Percentiles rank a stretch among this genome's conserved stretches.
Evolutionary conservation across 2,888 invertebrate genomes (phyloP).

Genomic region (Galerucella nymphaeae): DNA sequence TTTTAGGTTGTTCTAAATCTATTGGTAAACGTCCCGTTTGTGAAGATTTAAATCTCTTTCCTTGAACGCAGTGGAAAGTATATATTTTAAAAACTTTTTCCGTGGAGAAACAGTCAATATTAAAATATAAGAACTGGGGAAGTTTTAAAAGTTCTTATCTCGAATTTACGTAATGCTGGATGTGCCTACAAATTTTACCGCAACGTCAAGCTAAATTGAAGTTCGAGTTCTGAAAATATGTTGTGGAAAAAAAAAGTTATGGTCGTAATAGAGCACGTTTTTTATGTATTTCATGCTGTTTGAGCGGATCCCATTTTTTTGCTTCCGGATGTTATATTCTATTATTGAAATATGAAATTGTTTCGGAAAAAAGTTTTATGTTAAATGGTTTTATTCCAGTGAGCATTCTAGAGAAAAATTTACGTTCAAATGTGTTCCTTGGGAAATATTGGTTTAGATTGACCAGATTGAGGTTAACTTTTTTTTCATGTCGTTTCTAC

Average conservation of each 20-base stretch:
- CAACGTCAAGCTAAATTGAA: constrained; percentile 28
- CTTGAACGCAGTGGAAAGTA: background rate
- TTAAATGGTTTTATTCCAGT: background rate
- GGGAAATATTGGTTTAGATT: background rate
- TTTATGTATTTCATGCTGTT: constrained; percentile 14
- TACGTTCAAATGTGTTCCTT: background rate
- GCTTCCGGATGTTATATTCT: constrained; percentile 22
- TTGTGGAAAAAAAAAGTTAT: constrained; percentile 20
- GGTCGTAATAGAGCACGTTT: constrained; percentile 11
- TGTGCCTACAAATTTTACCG: constrained; percentile 32
- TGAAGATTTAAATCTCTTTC: background rate
- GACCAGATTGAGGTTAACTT: background rate
- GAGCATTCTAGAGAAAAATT: background rate
- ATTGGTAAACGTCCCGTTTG: too few relatives aligned
- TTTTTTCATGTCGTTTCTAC: too few relatives aligned
- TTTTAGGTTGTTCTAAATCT: too few relatives aligned
- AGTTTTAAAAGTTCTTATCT: constrained; percentile 15
- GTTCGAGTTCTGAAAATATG: constrained; percentile 27
- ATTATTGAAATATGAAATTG: constrained; percentile 29
- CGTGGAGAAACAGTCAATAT: constrained; percentile 18
- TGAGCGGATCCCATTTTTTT: constrained; percentile 13
- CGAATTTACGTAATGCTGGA: constrained; percentile 22
- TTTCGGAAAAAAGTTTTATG: constrained; percentile 20
- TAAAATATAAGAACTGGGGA: constrained; percentile 24
- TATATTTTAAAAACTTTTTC: constrained; percentile 16